Evolutionary conservation across 2,797 vertebrate species (phyloP).

Genomic region (Periparus ater): DNA sequence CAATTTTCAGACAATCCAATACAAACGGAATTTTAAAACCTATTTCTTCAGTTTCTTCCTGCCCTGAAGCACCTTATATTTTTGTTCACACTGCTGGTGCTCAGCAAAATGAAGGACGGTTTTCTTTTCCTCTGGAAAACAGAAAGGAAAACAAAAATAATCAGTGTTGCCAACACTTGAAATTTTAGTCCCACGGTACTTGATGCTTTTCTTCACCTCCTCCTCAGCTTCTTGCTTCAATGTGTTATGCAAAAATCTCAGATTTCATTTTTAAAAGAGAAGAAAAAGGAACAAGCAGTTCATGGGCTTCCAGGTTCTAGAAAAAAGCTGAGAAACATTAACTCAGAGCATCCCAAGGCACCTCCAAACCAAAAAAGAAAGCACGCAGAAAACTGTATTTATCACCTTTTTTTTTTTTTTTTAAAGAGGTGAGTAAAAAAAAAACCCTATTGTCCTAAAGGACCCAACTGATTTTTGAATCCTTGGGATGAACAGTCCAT

Average conservation of each 20-base stretch:
- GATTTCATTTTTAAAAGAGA: conserved; percentile 24
- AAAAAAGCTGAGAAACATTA: not conserved
- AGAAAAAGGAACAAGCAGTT: not conserved
- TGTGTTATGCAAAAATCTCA: conserved; percentile 42
- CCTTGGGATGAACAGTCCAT: not conserved
- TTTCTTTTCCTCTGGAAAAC: conserved; percentile 44
- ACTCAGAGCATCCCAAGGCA: not conserved
- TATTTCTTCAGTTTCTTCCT: conserved; percentile 57
- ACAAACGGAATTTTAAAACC: conserved; percentile 19
- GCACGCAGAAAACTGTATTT: not conserved
- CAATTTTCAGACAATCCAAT: conserved; percentile 1
- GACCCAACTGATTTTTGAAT: not conserved
- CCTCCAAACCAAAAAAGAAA: not conserved
- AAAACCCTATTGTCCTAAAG: not conserved
- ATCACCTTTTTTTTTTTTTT: not conserved
- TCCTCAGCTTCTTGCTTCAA: conserved; percentile 19
- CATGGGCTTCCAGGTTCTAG: not conserved
- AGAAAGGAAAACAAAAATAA: not conserved
- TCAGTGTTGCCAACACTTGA: conserved; percentile 7
- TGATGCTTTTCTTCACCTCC: conserved; percentile 12
- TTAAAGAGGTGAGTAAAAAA: not conserved
- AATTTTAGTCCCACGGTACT: not conserved
- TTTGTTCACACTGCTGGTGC: not conserved
- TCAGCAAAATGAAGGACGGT: conserved; percentile 6
- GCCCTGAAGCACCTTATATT: conserved; percentile 51